phyloP scores from a whole-genome alignment of 1,140 invertebrate species.

The Papilio polyxenes region DNA sequence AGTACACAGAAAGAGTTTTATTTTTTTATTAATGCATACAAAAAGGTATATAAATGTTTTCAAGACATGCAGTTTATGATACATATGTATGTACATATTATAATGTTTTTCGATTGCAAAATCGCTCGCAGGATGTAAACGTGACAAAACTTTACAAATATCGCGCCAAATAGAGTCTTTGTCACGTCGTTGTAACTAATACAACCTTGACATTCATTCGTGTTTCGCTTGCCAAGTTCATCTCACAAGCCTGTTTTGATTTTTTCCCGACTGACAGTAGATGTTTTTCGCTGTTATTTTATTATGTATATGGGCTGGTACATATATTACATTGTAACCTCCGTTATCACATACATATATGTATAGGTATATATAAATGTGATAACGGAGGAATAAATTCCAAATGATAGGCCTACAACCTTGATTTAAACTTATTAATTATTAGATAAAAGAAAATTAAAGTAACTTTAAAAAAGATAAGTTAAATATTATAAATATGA shows the following conservation, averaged over 20 bases:
- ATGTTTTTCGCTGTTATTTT: no score
- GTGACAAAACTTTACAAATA: not conserved
- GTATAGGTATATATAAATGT: not conserved
- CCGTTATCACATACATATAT: no score
- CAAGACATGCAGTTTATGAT: not conserved
- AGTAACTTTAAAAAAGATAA: not conserved
- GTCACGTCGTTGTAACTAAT: not conserved
- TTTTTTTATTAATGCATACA: not conserved
- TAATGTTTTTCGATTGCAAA: not conserved
- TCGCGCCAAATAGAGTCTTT: not conserved
- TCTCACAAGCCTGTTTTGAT: not conserved
- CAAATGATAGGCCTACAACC: constrained; percentile 1
- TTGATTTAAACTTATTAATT: not conserved
- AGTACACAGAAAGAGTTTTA: no score
- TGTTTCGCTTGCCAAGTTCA: not conserved
- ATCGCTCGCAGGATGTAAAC: not conserved
- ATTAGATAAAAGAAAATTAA: not conserved
- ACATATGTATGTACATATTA: not conserved
- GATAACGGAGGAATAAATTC: not conserved
- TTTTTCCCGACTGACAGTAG: not conserved
- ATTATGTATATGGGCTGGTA: no score
- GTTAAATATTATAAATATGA: not conserved
- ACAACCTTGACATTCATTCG: constrained; percentile 21
- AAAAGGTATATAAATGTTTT: not conserved
- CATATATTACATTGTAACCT: no score